Conservation (phyloP, 2,113 vertebrate species). For the Nibea albiflora region DNA sequence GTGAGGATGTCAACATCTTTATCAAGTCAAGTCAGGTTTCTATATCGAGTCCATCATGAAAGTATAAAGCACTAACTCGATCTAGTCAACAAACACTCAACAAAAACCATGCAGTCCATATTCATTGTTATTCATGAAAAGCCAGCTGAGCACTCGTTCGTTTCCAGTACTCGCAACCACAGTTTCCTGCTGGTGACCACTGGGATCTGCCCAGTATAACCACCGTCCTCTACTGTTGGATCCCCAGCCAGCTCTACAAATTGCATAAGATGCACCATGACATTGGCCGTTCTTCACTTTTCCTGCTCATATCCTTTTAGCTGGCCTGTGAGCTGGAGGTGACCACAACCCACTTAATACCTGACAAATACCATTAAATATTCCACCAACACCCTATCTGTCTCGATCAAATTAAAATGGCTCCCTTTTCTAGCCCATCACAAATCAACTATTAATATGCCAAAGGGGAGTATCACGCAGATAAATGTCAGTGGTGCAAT, state of each 20-base stretch:
- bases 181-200: neutral
- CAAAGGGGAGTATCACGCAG: conserved; percentile 49
- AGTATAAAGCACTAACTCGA: neutral
- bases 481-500: conserved; percentile 61
- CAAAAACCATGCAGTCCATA: neutral
- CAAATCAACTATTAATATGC: conserved; percentile 56
- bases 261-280: conserved; percentile 11
- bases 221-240: neutral
- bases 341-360: conserved; percentile 29
- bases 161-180: conserved; percentile 10
- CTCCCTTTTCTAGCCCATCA: conserved; percentile 24
- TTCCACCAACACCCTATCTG: conserved; percentile 26
- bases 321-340: neutral
- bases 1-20: conserved; percentile 1
- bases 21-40: conserved; percentile 9
- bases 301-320: neutral
- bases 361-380: conserved; percentile 36
- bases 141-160: neutral
- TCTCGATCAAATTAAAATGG: conserved; percentile 53
- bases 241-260: conserved; percentile 20
- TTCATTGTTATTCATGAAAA: neutral
- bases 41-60: neutral
- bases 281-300: conserved; percentile 24
- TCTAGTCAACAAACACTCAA: neutral
- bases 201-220: conserved; percentile 5